These are phyloP conservation scores for Drosophila peninsularis DNA, from an alignment of 2,888 invertebrate species.

Conservation along the genomic window DNA sequence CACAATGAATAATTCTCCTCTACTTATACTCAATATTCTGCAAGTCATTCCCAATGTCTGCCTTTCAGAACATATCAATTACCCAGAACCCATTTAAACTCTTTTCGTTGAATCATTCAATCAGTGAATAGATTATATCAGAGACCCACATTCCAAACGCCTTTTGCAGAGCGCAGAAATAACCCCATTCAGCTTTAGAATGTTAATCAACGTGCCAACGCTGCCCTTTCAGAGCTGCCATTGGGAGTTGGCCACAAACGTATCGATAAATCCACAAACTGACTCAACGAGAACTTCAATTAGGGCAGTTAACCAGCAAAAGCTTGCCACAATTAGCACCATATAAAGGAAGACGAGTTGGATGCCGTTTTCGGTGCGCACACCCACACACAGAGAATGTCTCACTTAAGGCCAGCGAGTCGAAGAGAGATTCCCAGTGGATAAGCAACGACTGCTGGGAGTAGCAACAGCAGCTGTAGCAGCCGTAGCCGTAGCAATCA, in stretches of 20 bases:
- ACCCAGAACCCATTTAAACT: neutral
- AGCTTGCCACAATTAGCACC: conserved; percentile 71
- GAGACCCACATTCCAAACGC: neutral
- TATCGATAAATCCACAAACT: conserved; percentile 43
- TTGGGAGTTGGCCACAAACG: conserved; percentile 2
- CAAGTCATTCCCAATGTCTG: neutral
- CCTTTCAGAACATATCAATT: neutral
- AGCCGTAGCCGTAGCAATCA: conserved; percentile 33
- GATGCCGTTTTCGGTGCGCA: conserved; percentile 13
- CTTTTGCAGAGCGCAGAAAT: neutral
- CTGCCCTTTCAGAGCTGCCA: neutral
- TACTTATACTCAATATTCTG: neutral
- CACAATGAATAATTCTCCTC: neutral
- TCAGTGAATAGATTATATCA: neutral
- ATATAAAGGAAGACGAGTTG: conserved; percentile 48
- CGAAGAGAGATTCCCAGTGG: conserved; percentile 22
- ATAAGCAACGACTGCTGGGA: conserved; percentile 17
- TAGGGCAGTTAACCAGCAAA: conserved; percentile 61
- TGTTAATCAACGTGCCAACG: conserved; percentile 19
- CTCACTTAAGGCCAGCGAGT: conserved; percentile 42
- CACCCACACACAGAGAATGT: conserved; percentile 22
- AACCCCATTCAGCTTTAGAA: neutral
- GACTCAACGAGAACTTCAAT: conserved; percentile 56
- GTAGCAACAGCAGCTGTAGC: conserved; percentile 1
- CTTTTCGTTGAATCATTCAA: neutral